Base-by-base conservation (phyloP, 2,797 vertebrate genomes). In the Poecile montanus region DNA sequence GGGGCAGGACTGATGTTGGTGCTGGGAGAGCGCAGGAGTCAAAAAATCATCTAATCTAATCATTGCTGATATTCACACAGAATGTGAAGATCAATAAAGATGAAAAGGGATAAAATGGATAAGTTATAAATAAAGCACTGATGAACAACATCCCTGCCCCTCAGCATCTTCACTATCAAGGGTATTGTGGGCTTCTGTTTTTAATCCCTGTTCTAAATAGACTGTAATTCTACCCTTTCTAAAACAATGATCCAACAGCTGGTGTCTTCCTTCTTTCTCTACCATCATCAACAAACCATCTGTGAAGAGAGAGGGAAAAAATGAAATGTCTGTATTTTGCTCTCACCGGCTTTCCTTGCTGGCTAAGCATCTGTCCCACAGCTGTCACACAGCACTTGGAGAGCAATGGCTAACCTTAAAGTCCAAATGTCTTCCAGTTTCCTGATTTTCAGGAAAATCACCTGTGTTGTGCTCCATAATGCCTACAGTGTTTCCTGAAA, bases 231-330 rank as follows among this genome's bases (percentile, higher is more conserved):
- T 91, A 68, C 51, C 36, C 75, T 72, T 89, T 84, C 51, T 78
- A 78, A 86, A 95, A 85, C 95, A 89, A 85, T 58, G 58, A 91
- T 27, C 30, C 76, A 86, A 78, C 83, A 91, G 88, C 70, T 94
- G 83, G 70, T 70, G 54, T 70, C 85, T 94, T 91, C 68, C 75
- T 71, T 91, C 50, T 85, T 93, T 80, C 44, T 66, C 50, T 68
- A 58, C 45, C 56, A 80, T 56, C 62, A 76, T 22, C 65, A 88
- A 68, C 42, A 80, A 44, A 47, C 53, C 6, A 23, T 32, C 42
- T 92, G 74, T 42, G 68, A 40, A 78, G 15, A 13, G 47, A 89
- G 61, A 67, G 11, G 36, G 25, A 21, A 72, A 88, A 94, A 91
- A 58, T 11, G 2, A 92, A 87, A 89, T 36, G 45, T 63, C 77